Base-by-base conservation (phyloP, 1,140 invertebrate genomes). In the Dendroctonus valens region DNA sequence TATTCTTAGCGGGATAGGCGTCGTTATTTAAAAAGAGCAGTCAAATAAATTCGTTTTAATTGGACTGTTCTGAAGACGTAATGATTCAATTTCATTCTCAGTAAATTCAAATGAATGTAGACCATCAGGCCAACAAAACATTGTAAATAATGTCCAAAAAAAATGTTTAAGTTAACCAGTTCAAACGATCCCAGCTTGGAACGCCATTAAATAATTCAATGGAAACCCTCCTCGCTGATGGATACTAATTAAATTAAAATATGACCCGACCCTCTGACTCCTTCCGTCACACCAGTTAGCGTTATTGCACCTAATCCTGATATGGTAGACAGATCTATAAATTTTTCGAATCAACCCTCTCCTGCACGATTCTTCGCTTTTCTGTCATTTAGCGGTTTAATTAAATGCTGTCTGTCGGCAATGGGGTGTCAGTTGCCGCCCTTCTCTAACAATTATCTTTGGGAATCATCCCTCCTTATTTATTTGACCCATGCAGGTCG, bases 401-500 rank as follows among this genome's bases (percentile, higher is more conserved):
- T 60, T 60, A 60, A 60, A 60, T 49, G 26, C 59, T 37, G 41
- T 15, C 60, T 14, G 49, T 26, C 55, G 14, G 7, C 11, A 12
- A 7, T n/a, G 49, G 41, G 39, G 50, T 41, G 50, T 40, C 60
- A 9, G 14, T 53, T 44, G 89, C 7, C 44, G 42, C 42, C 57
- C 41, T 59, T 26, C 26, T 37, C 37, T 52, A 26, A 9, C 37
- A 15, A 52, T 52, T 52, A 15, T 52, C 50, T 15, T 52, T 26
- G 4, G 1, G 42, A 9, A 46, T 46, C 8, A 12, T 12, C 8
- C 12, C 12, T 46, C 42, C 26, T 26, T 26, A 26, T 26, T 26
- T 26, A 26, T 26, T 26, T 26, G 26, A 26, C 26, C 26, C 26
- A 3, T 26, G 26, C 26, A 26, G 26, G 26, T 26, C 3, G 26